Evolutionary conservation across 2,797 vertebrate genomes (phyloP).

Genomic region (Gadopsis bispinosus): DNA sequence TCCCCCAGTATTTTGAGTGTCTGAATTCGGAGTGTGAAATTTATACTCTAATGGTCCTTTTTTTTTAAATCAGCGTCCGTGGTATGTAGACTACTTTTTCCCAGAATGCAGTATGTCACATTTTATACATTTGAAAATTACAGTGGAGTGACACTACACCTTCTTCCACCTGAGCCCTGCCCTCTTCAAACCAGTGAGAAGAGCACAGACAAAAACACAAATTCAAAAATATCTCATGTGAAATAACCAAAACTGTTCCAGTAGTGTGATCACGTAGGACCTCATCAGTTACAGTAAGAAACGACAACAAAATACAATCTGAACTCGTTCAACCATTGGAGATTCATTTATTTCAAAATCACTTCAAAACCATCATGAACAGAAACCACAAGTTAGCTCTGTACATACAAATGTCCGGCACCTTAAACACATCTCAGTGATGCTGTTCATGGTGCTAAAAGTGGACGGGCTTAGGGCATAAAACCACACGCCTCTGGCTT

Average conservation of each 20-base stretch:
- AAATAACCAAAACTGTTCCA: neutral
- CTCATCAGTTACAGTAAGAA: neutral
- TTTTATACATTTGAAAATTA: neutral
- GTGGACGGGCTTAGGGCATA: slow-evolving; percentile 60
- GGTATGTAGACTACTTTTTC: neutral
- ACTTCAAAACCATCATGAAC: slow-evolving; percentile 65
- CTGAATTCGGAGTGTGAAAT: neutral
- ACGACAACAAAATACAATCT: slow-evolving; percentile 3
- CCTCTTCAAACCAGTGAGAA: neutral
- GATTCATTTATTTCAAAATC: slow-evolving; percentile 79
- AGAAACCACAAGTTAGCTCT: slow-evolving; percentile 67
- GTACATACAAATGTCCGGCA: slow-evolving; percentile 71
- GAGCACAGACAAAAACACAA: neutral
- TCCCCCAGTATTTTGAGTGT: neutral
- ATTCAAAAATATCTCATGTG: neutral
- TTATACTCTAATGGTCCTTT: no score
- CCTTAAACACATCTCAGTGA: slow-evolving; percentile 53
- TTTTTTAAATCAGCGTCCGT: neutral
- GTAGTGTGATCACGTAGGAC: neutral
- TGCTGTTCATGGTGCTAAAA: slow-evolving; percentile 56
- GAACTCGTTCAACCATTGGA: slow-evolving; percentile 40
- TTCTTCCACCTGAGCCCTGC: neutral
- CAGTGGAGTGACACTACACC: neutral
- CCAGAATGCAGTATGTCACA: neutral
- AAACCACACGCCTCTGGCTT: slow-evolving; percentile 31